phyloP scores from a whole-genome alignment of 2,797 vertebrate genomes.

The Diglossa cyanea region DNA sequence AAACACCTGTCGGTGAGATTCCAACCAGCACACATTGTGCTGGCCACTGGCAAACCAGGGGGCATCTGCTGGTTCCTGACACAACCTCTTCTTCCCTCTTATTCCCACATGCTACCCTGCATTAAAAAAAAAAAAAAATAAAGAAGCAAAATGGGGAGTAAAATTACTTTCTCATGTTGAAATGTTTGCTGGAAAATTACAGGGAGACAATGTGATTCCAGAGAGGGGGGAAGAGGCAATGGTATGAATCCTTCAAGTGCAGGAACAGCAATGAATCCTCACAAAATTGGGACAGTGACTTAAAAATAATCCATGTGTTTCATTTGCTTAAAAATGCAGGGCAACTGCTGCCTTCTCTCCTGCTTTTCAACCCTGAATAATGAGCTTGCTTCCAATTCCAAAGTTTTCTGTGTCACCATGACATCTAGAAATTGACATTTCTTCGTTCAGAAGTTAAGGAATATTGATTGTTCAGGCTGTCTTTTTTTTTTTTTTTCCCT shows the following conservation, averaged over 20 bases:
- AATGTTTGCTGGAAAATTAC: not conserved
- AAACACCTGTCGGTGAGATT: not conserved
- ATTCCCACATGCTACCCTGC: fast-evolving
- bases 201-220: not conserved
- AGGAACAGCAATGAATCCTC: not conserved
- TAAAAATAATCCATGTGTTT: not conserved
- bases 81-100: not conserved
- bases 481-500: not conserved
- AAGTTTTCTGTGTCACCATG: not conserved
- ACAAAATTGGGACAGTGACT: not conserved
- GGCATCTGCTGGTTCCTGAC: not conserved
- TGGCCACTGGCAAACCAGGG: not conserved
- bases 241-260: not conserved
- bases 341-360: not conserved
- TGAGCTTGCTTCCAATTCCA: not conserved
- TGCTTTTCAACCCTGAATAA: not conserved
- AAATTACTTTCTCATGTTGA: not conserved
- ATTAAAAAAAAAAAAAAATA: not conserved
- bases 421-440: not conserved
- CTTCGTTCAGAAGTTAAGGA: not conserved
- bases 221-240: not conserved
- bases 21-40: not conserved
- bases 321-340: not conserved
- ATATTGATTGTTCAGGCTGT: not conserved
- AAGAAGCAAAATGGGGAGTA: not conserved